These are phyloP conservation scores for Homarus americanus DNA, from an alignment of 1,140 invertebrate species.

Conservation along the genomic window DNA sequence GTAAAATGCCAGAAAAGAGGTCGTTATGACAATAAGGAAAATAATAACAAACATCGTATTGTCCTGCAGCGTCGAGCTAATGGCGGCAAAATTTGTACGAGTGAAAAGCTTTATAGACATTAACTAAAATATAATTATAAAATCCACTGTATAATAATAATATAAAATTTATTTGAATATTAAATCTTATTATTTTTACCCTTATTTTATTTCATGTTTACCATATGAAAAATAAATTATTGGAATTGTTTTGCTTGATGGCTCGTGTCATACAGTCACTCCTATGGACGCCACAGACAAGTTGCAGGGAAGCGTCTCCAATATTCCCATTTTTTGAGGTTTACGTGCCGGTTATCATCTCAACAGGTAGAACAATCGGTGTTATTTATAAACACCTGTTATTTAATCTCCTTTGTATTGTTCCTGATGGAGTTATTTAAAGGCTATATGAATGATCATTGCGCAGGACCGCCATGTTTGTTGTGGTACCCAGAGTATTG, in stretches of 20 bases:
- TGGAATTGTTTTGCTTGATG: no score
- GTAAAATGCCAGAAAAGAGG: not conserved
- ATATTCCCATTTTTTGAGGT: no score
- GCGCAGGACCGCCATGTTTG: slow-evolving; percentile 4
- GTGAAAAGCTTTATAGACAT: no score
- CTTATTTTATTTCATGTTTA: no score
- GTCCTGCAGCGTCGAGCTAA: not conserved
- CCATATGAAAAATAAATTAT: no score
- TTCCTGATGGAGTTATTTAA: no score
- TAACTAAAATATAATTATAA: not conserved
- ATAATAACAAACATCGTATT: not conserved
- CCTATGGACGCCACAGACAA: no score
- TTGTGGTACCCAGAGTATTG: not conserved
- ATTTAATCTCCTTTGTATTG: not conserved
- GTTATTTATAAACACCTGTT: not conserved
- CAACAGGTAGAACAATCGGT: not conserved
- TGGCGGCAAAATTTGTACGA: not conserved
- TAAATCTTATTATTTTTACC: not conserved
- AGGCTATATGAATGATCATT: not conserved
- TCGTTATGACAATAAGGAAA: not conserved
- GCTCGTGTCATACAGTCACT: no score
- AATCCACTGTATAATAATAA: not conserved
- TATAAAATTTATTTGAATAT: not conserved
- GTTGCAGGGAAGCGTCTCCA: no score
- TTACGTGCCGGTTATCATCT: not conserved